Percentiles rank a stretch among this genome's conserved stretches.
Conservation (phyloP, 2,888 invertebrate genomes). For the Eudemis profundana region DNA sequence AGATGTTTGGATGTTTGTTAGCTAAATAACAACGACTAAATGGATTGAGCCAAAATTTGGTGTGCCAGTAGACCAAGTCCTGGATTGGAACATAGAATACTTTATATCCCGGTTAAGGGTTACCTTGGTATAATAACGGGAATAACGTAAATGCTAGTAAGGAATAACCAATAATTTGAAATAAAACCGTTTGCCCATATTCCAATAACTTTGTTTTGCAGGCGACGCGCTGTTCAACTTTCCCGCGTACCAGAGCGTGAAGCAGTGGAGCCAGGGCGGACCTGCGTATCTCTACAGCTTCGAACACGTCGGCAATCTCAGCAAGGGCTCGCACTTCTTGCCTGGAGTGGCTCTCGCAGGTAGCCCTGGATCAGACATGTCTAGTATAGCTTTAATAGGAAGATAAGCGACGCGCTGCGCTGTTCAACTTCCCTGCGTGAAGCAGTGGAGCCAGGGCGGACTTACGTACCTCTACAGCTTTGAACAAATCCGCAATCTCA, state of each 20-base stretch:
- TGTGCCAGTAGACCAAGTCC: too few relatives aligned
- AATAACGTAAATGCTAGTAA: too few relatives aligned
- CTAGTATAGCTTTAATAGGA: constrained; percentile 12
- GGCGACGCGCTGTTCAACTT: constrained; percentile 91
- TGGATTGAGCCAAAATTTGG: too few relatives aligned
- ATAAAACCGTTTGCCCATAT: too few relatives aligned
- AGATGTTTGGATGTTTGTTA: too few relatives aligned
- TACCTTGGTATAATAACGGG: too few relatives aligned
- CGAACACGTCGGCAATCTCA: constrained; percentile 88
- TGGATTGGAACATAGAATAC: too few relatives aligned
- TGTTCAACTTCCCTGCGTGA: constrained; percentile 92
- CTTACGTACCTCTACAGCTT: constrained; percentile 91
- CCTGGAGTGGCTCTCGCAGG: constrained; percentile 87
- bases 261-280: constrained; percentile 88
- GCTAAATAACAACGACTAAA: too few relatives aligned
- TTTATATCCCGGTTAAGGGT: too few relatives aligned
- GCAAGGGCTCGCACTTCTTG: constrained; percentile 87
- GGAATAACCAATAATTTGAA: too few relatives aligned
- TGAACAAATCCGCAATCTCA: constrained; percentile 88
- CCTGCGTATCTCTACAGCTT: constrained; percentile 91
- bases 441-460: constrained; percentile 88
- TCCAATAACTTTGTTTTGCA: constrained; percentile 51
- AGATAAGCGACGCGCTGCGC: too few relatives aligned
- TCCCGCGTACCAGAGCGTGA: constrained; percentile 89
- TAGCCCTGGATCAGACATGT: constrained; percentile 13